These are phyloP conservation scores for Drosophila neocordata DNA, from an alignment of 1,140 invertebrate species.

Conservation along the genomic window DNA sequence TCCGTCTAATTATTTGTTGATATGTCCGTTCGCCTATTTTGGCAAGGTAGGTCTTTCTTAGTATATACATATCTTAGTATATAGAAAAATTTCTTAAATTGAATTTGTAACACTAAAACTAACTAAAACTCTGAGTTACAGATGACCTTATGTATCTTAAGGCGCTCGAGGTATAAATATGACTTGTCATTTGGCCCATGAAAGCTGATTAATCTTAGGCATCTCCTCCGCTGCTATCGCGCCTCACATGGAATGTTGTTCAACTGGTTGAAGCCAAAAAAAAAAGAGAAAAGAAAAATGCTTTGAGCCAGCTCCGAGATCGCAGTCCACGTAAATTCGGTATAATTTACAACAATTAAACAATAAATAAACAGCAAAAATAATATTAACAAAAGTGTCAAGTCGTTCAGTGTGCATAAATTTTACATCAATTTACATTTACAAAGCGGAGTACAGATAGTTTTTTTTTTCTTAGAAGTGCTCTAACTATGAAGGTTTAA, in stretches of 20 bases:
- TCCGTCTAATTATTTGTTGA: no score
- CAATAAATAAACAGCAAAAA: slow-evolving; percentile 36
- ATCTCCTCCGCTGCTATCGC: slow-evolving; percentile 46
- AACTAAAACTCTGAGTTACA: background rate
- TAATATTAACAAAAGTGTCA: slow-evolving; percentile 72
- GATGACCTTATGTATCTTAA: background rate
- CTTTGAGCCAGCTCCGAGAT: slow-evolving; percentile 50
- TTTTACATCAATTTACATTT: no score
- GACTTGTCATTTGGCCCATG: slow-evolving; percentile 78
- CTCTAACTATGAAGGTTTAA: slow-evolving; percentile 51
- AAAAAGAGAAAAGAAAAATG: slow-evolving; percentile 63
- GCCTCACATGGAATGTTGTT: slow-evolving; percentile 16
- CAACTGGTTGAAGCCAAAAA: slow-evolving; percentile 18
- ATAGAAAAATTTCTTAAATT: no score
- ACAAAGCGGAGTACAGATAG: no score
- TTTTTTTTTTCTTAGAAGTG: slow-evolving; percentile 63
- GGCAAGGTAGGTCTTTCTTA: no score
- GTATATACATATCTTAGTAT: no score
- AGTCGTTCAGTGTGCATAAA: slow-evolving; percentile 66
- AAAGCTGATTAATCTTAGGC: slow-evolving; percentile 79
- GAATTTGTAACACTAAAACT: background rate
- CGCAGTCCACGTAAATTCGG: slow-evolving; percentile 18
- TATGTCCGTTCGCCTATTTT: no score
- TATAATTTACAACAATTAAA: slow-evolving; percentile 77
- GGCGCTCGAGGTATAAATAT: slow-evolving; percentile 45